phyloP scores from a whole-genome alignment of 37 sponge, comb jelly and placozoan species.

The Beroe ovata region DNA sequence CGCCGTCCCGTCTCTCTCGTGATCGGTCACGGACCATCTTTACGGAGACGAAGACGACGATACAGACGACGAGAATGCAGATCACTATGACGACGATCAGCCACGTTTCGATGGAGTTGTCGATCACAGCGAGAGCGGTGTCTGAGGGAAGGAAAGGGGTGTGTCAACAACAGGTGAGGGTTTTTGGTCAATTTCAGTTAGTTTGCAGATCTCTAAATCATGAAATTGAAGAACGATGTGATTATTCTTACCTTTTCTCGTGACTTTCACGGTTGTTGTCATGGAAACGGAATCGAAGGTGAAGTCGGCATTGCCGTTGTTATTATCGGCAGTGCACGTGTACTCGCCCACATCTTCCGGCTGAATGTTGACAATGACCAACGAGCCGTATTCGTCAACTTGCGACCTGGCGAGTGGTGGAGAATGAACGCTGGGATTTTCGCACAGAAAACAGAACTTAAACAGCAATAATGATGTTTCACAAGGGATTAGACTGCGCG shows the following conservation, averaged over 20 bases:
- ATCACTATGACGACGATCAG: slow-evolving; percentile 66
- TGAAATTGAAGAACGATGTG: too few species aligned
- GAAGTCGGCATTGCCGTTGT: neutral
- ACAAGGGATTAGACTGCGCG: too few species aligned
- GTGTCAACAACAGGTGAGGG: too few species aligned
- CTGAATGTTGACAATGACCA: slow-evolving; percentile 9
- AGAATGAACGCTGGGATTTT: too few species aligned
- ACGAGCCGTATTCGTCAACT: slow-evolving; percentile 45
- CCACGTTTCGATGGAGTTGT: slow-evolving; percentile 61
- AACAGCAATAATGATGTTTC: too few species aligned
- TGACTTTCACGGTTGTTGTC: slow-evolving; percentile 40
- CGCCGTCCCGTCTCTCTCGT: slow-evolving; percentile 1
- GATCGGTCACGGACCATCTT: slow-evolving; percentile 60
- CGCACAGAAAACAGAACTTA: too few species aligned
- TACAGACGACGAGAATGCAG: slow-evolving; percentile 63
- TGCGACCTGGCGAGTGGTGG: neutral
- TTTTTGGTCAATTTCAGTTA: too few species aligned
- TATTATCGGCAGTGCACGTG: slow-evolving; percentile 58
- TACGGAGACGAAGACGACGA: slow-evolving; percentile 66
- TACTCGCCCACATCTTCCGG: slow-evolving; percentile 27
- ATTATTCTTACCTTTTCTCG: slow-evolving; percentile 42
- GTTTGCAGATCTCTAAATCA: too few species aligned
- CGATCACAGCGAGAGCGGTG: slow-evolving; percentile 13
- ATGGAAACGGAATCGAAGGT: neutral
- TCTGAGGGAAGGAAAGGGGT: slow-evolving; percentile 13